A percentile compares a stretch with the other conserved stretches of the same genome.
Evolutionary conservation across 1,140 invertebrate species (phyloP).

Genomic region (Drosophila lacteicornis): DNA sequence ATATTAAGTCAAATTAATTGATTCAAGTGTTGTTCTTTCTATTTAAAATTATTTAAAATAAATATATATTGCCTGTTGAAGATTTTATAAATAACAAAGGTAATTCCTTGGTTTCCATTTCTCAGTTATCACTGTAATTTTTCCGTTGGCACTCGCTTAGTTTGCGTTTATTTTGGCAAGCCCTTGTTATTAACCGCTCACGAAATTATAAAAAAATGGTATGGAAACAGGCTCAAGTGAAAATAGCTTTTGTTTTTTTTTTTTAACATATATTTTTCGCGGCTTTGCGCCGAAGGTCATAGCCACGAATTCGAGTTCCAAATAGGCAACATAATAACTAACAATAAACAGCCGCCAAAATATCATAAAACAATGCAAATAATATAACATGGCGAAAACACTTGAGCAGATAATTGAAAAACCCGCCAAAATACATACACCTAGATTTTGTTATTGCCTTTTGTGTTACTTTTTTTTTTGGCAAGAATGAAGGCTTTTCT

Average conservation of each 20-base stretch:
- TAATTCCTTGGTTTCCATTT: background rate
- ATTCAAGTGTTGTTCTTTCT: too few relatives aligned
- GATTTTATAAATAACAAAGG: too few relatives aligned
- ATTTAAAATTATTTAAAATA: too few relatives aligned
- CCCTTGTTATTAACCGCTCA: slow-evolving; percentile 25
- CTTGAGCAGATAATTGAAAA: slow-evolving; percentile 70
- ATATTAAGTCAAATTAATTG: too few relatives aligned
- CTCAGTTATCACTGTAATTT: slow-evolving; percentile 11
- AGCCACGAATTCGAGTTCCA: slow-evolving; percentile 10
- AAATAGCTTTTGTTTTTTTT: slow-evolving; percentile 15
- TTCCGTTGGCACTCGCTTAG: slow-evolving; percentile 9
- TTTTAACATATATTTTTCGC: slow-evolving; percentile 35
- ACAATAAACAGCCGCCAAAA: slow-evolving; percentile 48
- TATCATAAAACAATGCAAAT: slow-evolving; percentile 69
- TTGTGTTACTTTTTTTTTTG: slow-evolving; percentile 12
- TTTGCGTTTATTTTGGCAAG: slow-evolving; percentile 24
- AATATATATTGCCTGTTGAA: too few relatives aligned
- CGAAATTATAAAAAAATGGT: slow-evolving; percentile 14
- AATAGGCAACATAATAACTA: slow-evolving; percentile 41
- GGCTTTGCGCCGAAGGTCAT: slow-evolving; percentile 33
- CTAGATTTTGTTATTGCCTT: slow-evolving; percentile 6
- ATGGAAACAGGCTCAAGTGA: slow-evolving; percentile 33
- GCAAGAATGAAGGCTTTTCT: slow-evolving; percentile 46
- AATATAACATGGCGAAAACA: slow-evolving; percentile 58
- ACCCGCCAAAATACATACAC: slow-evolving; percentile 25